Evolutionary conservation across 2,113 vertebrate genomes (phyloP).

Genomic region (Anas platyrhynchos): DNA sequence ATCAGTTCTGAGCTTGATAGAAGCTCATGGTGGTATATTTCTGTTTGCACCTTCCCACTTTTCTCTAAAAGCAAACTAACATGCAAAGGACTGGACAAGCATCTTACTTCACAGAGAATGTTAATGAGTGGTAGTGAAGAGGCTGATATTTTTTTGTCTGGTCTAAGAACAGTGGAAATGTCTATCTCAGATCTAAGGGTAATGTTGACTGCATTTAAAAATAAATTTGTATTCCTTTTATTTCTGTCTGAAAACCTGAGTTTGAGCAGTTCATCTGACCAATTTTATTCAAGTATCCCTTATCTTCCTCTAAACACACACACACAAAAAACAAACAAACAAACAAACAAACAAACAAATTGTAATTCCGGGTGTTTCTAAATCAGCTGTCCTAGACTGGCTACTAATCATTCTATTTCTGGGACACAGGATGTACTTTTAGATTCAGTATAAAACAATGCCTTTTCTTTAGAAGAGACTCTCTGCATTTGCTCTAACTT

Average conservation of each 20-base stretch:
- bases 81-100: background rate
- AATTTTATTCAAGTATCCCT: background rate
- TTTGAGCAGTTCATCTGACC: background rate
- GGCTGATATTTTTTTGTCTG: background rate
- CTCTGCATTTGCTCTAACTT: background rate
- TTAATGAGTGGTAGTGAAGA: background rate
- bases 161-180: fast-evolving
- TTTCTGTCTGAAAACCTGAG: background rate
- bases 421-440: background rate
- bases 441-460: background rate
- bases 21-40: background rate
- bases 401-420: background rate
- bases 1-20: background rate
- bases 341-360: background rate
- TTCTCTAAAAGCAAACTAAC: background rate
- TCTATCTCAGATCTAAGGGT: background rate
- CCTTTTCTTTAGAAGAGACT: background rate
- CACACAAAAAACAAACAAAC: background rate
- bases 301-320: background rate
- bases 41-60: fast-evolving
- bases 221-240: background rate
- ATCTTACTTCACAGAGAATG: background rate
- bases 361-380: background rate
- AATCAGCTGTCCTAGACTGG: background rate
- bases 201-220: background rate